These are phyloP conservation scores for Nebria salina DNA, from an alignment of 2,888 invertebrate genomes.

Conservation along the genomic window DNA sequence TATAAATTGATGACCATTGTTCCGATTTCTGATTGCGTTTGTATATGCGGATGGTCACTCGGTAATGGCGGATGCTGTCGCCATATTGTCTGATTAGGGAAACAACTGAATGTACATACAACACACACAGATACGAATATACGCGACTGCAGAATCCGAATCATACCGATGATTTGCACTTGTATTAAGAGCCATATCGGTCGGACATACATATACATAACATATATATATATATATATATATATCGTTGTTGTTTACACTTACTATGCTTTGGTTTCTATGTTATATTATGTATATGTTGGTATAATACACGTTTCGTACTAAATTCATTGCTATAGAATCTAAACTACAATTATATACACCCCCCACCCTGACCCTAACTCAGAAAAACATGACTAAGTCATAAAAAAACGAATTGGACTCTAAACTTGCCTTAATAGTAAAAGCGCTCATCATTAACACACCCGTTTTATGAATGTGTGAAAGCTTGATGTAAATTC, in stretches of 20 bases:
- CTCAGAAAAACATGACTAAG: too few relatives aligned
- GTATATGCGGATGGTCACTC: slow-evolving; percentile 39
- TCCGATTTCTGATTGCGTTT: slow-evolving; percentile 47
- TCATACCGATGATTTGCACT: not conserved
- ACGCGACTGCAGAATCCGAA: not conserved
- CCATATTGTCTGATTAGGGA: slow-evolving; percentile 47
- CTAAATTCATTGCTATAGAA: too few relatives aligned
- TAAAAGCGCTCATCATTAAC: not conserved
- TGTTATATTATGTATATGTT: not conserved
- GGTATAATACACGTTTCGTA: not conserved
- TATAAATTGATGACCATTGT: slow-evolving; percentile 47
- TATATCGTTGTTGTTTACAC: not conserved
- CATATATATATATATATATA: too few relatives aligned
- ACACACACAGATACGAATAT: slow-evolving; percentile 11
- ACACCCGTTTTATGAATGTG: not conserved
- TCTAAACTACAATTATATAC: too few relatives aligned
- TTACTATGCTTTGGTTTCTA: not conserved
- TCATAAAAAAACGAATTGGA: too few relatives aligned
- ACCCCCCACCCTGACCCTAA: too few relatives aligned
- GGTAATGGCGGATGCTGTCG: slow-evolving; percentile 47
- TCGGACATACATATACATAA: slow-evolving; percentile 2
- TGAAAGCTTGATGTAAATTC: not conserved
- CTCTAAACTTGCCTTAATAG: too few relatives aligned
- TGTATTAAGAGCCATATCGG: not conserved
- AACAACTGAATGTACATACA: not conserved